These are phyloP conservation scores for Luffia ferchaultella DNA, from an alignment of 2,888 invertebrate genomes.

Conservation along the genomic window DNA sequence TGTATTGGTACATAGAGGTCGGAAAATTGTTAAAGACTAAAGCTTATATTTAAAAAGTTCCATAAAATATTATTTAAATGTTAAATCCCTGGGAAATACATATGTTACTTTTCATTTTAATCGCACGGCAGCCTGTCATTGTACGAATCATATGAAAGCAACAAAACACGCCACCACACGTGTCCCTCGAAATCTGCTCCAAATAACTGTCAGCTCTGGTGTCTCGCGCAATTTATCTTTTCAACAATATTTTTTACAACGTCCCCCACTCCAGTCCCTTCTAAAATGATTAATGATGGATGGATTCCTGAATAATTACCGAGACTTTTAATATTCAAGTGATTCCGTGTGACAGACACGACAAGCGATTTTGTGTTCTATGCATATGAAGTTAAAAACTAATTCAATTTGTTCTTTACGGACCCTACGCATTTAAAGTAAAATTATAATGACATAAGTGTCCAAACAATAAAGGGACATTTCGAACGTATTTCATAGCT, in stretches of 20 bases:
- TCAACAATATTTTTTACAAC: slow-evolving; percentile 63
- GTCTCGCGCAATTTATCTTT: slow-evolving; percentile 62
- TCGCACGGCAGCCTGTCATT: too few relatives aligned
- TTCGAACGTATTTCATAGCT: not conserved
- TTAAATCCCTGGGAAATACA: too few relatives aligned
- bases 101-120: too few relatives aligned
- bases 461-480: not conserved
- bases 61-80: too few relatives aligned
- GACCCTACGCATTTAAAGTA: not conserved
- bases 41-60: too few relatives aligned
- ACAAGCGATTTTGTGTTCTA: slow-evolving; percentile 24
- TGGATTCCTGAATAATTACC: slow-evolving; percentile 68
- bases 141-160: too few relatives aligned
- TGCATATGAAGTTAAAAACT: slow-evolving; percentile 22
- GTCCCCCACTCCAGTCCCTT: slow-evolving; percentile 46
- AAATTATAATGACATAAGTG: slow-evolving; percentile 23
- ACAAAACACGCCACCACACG: too few relatives aligned
- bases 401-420: slow-evolving; percentile 22
- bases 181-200: slow-evolving; percentile 26
- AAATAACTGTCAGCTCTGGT: slow-evolving; percentile 48
- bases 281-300: slow-evolving; percentile 64
- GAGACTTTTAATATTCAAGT: slow-evolving; percentile 67
- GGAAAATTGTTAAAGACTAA: too few relatives aligned
- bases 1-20: too few relatives aligned
- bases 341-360: slow-evolving; percentile 30